Base-by-base conservation (phyloP, 2,113 vertebrate genomes). In the Pseudolaguvia tuberculata region DNA sequence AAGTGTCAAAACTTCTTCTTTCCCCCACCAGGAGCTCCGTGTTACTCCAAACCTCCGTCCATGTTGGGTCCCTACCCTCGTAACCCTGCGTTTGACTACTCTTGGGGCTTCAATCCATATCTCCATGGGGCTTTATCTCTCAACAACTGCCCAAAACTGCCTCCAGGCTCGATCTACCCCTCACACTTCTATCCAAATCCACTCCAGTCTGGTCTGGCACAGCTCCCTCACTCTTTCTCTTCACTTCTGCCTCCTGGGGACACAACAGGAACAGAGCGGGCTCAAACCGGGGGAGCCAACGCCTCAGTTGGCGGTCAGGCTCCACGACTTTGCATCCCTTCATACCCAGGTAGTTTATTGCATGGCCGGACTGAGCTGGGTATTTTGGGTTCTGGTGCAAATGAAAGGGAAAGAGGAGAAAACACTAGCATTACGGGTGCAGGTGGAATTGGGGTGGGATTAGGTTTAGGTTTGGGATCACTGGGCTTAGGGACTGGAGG, bases 101-200 rank as follows among this genome's bases (percentile, higher is more conserved):
- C 94, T 62, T 96, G 94, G 94, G 91, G 91, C 83, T 94, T 95
- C 73, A 94, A 93, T 86, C 93, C 94, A 0, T 96, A 95, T 83
- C 91, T 95, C 69, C 88, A 93, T 0, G 89, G 93, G 85, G 89
- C 93, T 77, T 95, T 95, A 89, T 93, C 93, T 61, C 88, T 94
- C 75, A 91, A 90, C 78, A 91, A 90, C 87, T 92, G 87, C 86
- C 91, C 93, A 84, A 95, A 95, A 90, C 86, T 96, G 72, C 90
- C 94, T 65, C 90, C 94, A 25, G 88, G 93, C 50, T 93, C 94
- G 61, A 91, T 96, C 45, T 96, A 95, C 80, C 90, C 93, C 21
- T 94, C 94, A 0, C 93, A 93, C 78, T 95, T 95, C 84, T 96
- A 95, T 83, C 93, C 94, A 76, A 92, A 90, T 83, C 91, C 94